Evolutionary conservation across 2,113 vertebrate genomes (phyloP).

Genomic region (Antechinus flavipes): DNA sequence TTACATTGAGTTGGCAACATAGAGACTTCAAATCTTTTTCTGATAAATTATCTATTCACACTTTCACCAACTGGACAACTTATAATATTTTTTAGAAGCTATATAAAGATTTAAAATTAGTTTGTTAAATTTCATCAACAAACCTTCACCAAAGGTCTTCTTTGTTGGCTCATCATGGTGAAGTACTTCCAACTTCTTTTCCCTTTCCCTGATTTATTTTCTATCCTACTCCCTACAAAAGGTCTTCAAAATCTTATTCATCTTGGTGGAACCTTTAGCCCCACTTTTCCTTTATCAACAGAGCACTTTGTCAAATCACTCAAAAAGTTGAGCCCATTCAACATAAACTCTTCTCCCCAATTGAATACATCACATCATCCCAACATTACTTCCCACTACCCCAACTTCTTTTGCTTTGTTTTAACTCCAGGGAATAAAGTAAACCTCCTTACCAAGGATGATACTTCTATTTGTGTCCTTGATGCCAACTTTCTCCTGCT

Average conservation of each 20-base stretch:
- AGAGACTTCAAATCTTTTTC: background rate
- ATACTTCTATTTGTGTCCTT: background rate
- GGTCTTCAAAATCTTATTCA: background rate
- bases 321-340: background rate
- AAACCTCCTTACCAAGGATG: background rate
- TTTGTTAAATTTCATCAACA: background rate
- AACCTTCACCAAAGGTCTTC: background rate
- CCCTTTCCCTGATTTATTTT: background rate
- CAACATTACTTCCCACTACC: background rate
- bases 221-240: background rate
- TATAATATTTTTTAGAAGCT: background rate
- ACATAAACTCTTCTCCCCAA: background rate
- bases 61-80: background rate
- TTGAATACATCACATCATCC: background rate
- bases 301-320: background rate
- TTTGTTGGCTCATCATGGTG: background rate
- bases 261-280: background rate
- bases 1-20: background rate
- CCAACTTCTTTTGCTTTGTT: background rate
- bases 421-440: background rate
- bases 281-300: background rate
- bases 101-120: background rate
- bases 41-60: background rate
- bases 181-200: background rate
- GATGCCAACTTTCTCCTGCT: background rate